Conservation (phyloP, 2,113 vertebrate species). For the Campylomormyrus numenius region DNA sequence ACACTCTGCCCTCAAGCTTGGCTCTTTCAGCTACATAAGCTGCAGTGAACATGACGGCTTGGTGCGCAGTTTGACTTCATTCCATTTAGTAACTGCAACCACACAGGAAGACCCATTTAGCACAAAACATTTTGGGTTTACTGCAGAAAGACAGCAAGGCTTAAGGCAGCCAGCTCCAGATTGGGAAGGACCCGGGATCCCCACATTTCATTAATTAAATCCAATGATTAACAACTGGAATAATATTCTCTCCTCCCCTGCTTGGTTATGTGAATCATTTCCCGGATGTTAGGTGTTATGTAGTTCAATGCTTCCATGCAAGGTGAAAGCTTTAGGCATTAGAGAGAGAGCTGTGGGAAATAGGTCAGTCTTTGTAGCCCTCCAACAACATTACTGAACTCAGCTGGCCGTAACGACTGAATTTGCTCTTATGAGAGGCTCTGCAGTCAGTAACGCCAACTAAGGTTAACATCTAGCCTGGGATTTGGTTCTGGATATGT, state of each 20-base stretch:
- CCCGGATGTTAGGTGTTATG: background rate
- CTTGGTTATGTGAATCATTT: background rate
- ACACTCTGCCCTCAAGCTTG: background rate
- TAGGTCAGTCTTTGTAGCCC: background rate
- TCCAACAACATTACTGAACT: background rate
- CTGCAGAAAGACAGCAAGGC: background rate
- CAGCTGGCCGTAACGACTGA: background rate
- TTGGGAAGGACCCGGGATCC: background rate
- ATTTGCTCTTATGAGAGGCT: background rate
- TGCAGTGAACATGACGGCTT: background rate
- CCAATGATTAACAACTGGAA: background rate
- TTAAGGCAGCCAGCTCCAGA: background rate
- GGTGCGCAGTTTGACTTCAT: background rate
- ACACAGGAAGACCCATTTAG: background rate
- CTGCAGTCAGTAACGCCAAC: background rate
- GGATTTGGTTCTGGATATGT: background rate
- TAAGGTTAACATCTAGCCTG: background rate
- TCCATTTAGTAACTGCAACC: background rate
- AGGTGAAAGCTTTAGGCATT: background rate
- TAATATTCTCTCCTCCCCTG: background rate
- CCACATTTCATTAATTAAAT: background rate
- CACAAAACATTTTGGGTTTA: background rate
- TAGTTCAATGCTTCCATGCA: background rate
- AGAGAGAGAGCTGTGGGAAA: background rate
- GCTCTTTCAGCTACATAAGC: background rate